Conservation (phyloP, 2,888 invertebrate genomes). For the Euspilapteryx auroguttella region DNA sequence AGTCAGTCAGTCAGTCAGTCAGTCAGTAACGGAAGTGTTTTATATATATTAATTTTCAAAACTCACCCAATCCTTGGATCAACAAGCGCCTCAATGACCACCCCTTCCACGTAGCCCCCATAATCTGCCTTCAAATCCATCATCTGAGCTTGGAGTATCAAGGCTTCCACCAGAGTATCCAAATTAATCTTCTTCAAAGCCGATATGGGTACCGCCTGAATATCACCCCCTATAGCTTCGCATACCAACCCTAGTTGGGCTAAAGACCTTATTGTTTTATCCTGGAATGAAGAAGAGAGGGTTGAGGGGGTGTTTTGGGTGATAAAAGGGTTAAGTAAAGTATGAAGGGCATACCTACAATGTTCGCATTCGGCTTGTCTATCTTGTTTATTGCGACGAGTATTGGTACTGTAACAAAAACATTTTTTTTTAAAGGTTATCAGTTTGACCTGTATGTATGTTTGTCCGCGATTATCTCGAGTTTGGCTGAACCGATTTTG, state of each 20-base stretch:
- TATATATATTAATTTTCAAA: too few relatives aligned
- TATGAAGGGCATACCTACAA: too few relatives aligned
- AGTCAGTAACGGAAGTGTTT: too few relatives aligned
- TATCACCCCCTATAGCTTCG: constrained; percentile 89
- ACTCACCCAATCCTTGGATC: constrained; percentile 67
- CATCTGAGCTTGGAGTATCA: constrained; percentile 81
- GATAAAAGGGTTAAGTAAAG: too few relatives aligned
- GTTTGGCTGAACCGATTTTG: too few relatives aligned
- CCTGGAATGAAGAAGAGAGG: too few relatives aligned
- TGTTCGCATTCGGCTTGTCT: constrained; percentile 87
- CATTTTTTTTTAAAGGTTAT: too few relatives aligned
- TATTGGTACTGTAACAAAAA: constrained; percentile 76
- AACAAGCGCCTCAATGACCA: constrained; percentile 83
- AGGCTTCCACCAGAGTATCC: constrained; percentile 77
- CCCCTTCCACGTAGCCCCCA: constrained; percentile 83
- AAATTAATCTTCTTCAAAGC: constrained; percentile 85
- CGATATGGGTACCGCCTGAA: constrained; percentile 89
- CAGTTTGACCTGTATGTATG: too few relatives aligned
- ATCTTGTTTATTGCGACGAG: constrained; percentile 98
- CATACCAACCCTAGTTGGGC: constrained; percentile 77
- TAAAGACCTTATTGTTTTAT: constrained; percentile 73
- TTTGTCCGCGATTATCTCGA: too few relatives aligned
- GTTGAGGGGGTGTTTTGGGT: too few relatives aligned
- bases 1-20: too few relatives aligned
- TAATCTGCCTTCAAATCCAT: constrained; percentile 86